Base-by-base conservation (phyloP, 2,113 vertebrate species). In the Nerophis lumbriciformis region DNA sequence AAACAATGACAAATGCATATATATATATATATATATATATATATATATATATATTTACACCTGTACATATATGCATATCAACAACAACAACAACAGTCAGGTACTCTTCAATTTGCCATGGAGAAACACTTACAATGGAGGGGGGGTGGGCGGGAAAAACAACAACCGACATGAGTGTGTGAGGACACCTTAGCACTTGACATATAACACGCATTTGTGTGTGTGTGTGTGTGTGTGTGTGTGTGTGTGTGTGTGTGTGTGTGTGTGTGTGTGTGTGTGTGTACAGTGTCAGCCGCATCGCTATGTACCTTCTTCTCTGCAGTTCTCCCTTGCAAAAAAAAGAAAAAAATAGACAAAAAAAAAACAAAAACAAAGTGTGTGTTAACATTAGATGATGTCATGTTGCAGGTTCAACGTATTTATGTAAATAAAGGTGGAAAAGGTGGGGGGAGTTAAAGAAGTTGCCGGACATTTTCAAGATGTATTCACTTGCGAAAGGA, bases 401-500 rank as follows among this genome's bases (percentile, higher is more conserved):
- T 98, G 96, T 99, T 99, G 96, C 96, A 97, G 97, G 96, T 97
- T 99, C 97, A 99, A 99, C 96, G 93, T 98, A 97, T 97, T 98
- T 97, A 97, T 98, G 97, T 99, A 99, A 95, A 99, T 98, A 99
- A 91, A 90, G 71, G 84, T 80, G 72, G 49, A 63, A 73, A 61
- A 28, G 28, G 28, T 28, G 81, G 76, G 85, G 91, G 78, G 92
- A n/a, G 91, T 79, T 90, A 90, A 90, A 89, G 88, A 91, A 83
- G 92, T 92, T 93, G 93, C 92, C 92, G 89, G 90, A 90, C 90
- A 84, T 81, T 87, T 28, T 91, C 92, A 92, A 92, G 87, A 93
- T 93, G 92, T 85, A 87, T 94, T 93, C 93, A 94, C 92, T 91
- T 91, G 94, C 80, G 79, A 91, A 94, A 91, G 91, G 91, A 93